Evolutionary conservation across 2,113 vertebrate species (phyloP), one percentile per base, ranked within the genome.

Genomic region (Spea bombifrons): DNA sequence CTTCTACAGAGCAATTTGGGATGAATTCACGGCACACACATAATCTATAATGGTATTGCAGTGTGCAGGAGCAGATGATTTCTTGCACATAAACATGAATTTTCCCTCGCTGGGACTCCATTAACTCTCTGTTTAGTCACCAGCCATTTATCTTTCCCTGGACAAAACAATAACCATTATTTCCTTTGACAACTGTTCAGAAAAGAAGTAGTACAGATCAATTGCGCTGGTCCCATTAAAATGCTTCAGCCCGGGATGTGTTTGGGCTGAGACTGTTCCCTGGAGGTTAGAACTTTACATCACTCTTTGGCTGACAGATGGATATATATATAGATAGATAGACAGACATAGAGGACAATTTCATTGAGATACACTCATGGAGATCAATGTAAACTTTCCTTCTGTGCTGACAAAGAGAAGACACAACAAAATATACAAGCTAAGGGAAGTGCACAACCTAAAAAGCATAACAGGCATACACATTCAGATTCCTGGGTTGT

Each of bases 161-260:
- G 64, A 66, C 74, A 66, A 61, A 66, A 75, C 73, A 75, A 75
- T 75, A 66, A 75, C 73, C 61, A 75, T 75, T 75, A 75, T 75
- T 45, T 53, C 57, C 64, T 50, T 61, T 66, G 73, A 75, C 73
- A 75, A 65, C 46, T 75, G 16, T 47, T 50, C 47, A 44, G 73
- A 66, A 49, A 74, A 59, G 17, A 49, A 75, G 63, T 52, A 53
- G 73, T 13, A 75, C 64, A 67, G 64, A 66, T 75, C 64, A 75
- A 75, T 55, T 55, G 49, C 9, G 61, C 61, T 53, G 55, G 55
- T 12, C 6, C 55, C 55, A 59, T 9, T 13, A 59, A 59, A 59
- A 52, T 52, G 46, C 61, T 75, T 65, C 47, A 43, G 61, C 43
- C 47, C 50, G 73, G 10, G 50, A 6, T 65, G 59, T 65, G 48